A percentile compares a stretch with the other conserved stretches of the same genome.
These are phyloP conservation scores for Eilema sororculum DNA, from an alignment of 2,888 invertebrate genomes.

Conservation along the genomic window DNA sequence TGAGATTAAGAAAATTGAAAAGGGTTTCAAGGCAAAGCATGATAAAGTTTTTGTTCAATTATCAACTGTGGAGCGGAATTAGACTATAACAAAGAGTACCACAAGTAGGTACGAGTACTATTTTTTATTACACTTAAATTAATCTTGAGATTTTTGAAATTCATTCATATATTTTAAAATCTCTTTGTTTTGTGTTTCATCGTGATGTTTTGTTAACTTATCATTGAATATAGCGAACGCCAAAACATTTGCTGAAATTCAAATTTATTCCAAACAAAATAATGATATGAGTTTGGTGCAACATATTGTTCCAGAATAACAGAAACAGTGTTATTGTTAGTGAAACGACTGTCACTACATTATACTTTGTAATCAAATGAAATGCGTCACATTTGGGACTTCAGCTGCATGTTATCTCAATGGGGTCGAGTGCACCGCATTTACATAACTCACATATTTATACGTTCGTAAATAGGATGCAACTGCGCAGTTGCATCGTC, in stretches of 20 bases:
- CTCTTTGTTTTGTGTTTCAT: neutral
- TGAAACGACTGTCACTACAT: slow-evolving; percentile 18
- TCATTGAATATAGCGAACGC: too few relatives aligned
- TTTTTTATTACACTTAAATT: neutral
- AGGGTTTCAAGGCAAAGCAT: too few relatives aligned
- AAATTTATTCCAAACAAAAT: slow-evolving; percentile 2
- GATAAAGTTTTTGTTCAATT: too few relatives aligned
- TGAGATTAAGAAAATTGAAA: too few relatives aligned
- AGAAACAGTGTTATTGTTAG: slow-evolving; percentile 8
- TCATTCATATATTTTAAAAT: neutral
- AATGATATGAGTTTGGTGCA: slow-evolving; percentile 23
- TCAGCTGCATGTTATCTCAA: slow-evolving; percentile 5
- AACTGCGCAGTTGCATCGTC: neutral
- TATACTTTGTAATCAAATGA: slow-evolving; percentile 32
- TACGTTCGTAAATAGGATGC: neutral
- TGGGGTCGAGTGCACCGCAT: neutral
- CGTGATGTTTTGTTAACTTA: neutral
- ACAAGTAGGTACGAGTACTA: too few relatives aligned
- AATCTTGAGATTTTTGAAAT: neutral
- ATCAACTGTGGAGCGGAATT: too few relatives aligned
- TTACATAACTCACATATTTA: neutral
- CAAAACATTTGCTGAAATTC: neutral
- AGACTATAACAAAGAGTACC: too few relatives aligned
- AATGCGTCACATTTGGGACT: slow-evolving; percentile 6
- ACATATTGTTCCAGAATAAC: slow-evolving; percentile 16